Percentiles rank a stretch among this genome's conserved stretches.
Conservation (phyloP, 2,113 vertebrate species). For the Rattus rattus region DNA sequence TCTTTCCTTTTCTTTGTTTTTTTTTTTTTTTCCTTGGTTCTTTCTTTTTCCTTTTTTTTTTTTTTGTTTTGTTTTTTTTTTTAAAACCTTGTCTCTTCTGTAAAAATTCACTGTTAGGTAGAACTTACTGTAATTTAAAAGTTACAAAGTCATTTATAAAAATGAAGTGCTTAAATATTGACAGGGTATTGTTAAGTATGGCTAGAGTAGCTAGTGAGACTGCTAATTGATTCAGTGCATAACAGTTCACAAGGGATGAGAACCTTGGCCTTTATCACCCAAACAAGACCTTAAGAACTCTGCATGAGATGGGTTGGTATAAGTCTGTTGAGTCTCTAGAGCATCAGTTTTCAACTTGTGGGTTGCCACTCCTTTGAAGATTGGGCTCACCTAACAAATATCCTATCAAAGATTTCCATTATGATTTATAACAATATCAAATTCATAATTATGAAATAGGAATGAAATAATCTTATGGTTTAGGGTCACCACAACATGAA, state of each 20-base stretch:
- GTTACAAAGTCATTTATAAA: slow-evolving; percentile 10
- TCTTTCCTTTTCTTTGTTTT: too few relatives aligned
- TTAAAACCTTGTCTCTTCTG: neutral
- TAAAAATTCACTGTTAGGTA: neutral
- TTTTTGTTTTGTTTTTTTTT: neutral
- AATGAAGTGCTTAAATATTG: slow-evolving; percentile 31
- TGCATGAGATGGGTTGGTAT: neutral
- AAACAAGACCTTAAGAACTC: neutral
- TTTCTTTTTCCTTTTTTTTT: too few relatives aligned
- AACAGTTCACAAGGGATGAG: neutral
- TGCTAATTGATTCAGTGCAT: neutral
- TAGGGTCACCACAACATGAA: neutral
- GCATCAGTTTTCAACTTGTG: neutral
- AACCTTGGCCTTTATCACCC: neutral
- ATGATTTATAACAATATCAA: neutral
- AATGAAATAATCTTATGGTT: neutral
- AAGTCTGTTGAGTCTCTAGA: neutral
- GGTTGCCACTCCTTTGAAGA: neutral
- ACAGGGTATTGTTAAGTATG: neutral
- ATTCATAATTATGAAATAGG: neutral
- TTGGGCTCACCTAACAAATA: neutral
- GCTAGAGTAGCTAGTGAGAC: slow-evolving; percentile 22
- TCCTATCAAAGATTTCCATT: neutral
- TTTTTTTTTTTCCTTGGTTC: slow-evolving; percentile 29
- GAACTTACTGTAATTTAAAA: neutral